Evolutionary conservation across 2,797 vertebrate species (phyloP).

Genomic region (Orientallactaga sibirica): DNA sequence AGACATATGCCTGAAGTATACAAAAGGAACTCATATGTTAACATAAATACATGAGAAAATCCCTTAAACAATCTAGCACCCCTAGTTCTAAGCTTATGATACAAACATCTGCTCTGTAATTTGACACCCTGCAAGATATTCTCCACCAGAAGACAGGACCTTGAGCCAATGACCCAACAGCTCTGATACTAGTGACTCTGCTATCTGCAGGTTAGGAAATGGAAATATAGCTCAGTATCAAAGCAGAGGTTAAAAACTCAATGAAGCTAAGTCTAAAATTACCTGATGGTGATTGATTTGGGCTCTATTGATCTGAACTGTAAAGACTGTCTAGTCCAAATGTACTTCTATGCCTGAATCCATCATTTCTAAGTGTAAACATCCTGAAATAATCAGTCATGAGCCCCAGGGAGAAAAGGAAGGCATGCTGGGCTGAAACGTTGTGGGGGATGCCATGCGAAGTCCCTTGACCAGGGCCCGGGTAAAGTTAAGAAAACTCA

Average conservation of each 20-base stretch:
- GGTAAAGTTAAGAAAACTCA: background rate
- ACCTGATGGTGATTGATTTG: slow-evolving; percentile 2
- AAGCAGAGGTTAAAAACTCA: background rate
- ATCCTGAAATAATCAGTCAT: background rate
- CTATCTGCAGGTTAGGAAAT: background rate
- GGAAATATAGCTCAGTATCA: background rate
- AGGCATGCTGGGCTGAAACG: background rate
- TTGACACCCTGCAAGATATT: slow-evolving; percentile 12
- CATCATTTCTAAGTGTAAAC: slow-evolving; percentile 54
- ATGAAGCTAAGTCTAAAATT: slow-evolving; percentile 21
- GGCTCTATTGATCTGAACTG: slow-evolving; percentile 14
- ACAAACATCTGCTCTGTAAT: background rate
- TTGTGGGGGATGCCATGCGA: background rate
- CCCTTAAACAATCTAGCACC: background rate
- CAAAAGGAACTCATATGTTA: background rate
- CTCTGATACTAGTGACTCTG: background rate
- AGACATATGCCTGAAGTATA: background rate
- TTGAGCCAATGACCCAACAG: background rate
- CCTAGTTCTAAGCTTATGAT: slow-evolving; percentile 32
- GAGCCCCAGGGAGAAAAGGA: background rate
- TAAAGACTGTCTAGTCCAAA: slow-evolving; percentile 24
- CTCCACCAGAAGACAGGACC: background rate
- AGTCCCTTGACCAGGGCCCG: background rate
- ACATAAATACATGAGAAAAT: slow-evolving; percentile 15
- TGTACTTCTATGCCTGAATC: background rate